These are phyloP conservation scores for Eilema sororculum DNA, from an alignment of 2,888 invertebrate species.

Conservation along the genomic window DNA sequence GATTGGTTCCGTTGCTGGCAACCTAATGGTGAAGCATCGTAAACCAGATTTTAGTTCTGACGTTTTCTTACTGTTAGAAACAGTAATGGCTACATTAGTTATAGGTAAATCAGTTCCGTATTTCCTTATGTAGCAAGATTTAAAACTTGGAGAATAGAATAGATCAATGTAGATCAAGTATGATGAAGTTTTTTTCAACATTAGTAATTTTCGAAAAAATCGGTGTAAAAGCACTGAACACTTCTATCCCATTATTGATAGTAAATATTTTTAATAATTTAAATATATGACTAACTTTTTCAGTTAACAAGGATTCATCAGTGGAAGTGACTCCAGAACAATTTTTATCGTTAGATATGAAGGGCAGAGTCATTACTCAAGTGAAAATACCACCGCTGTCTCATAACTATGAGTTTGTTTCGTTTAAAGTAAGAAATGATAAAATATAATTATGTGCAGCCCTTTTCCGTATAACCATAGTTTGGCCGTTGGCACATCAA, in stretches of 20 bases:
- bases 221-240: not conserved
- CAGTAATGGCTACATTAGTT: slow-evolving; percentile 82
- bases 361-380: slow-evolving; percentile 62
- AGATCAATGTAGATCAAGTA: no score
- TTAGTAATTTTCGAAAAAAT: no score
- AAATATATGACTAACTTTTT: slow-evolving; percentile 18
- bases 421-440: slow-evolving; percentile 61
- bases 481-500: not conserved
- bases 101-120: slow-evolving; percentile 69
- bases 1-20: slow-evolving; percentile 89
- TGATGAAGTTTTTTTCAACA: no score
- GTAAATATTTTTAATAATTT: no score
- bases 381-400: slow-evolving; percentile 71
- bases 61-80: slow-evolving; percentile 87
- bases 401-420: slow-evolving; percentile 59
- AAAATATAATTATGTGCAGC: not conserved
- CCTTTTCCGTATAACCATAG: not conserved
- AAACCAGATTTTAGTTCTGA: slow-evolving; percentile 89
- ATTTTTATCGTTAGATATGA: slow-evolving; percentile 70
- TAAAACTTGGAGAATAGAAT: not conserved
- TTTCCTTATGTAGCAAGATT: not conserved
- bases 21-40: slow-evolving; percentile 89
- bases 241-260: no score
- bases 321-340: slow-evolving; percentile 65
- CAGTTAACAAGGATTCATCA: slow-evolving; percentile 49